Conservation (phyloP, 2,888 invertebrate species). For the Cyclophora albipunctata region DNA sequence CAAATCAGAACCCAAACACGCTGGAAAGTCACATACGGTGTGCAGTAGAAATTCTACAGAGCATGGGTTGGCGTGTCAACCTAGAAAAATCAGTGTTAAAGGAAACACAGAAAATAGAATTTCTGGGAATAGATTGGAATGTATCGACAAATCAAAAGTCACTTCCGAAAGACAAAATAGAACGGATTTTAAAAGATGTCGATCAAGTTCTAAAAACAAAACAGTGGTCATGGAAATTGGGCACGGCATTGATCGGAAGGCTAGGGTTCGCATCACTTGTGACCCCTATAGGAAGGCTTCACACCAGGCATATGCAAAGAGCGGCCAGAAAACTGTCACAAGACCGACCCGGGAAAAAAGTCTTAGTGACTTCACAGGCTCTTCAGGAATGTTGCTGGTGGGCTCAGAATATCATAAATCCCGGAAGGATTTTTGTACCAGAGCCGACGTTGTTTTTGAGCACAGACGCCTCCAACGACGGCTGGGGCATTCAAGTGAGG, state of each 20-base stretch:
- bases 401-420: constrained; percentile 1
- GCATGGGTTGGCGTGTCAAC: constrained; percentile 10
- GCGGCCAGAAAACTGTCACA: constrained; percentile 3
- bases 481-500: constrained; percentile 9
- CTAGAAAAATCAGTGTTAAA: constrained; percentile 3
- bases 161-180: constrained; percentile 8
- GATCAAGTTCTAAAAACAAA: background rate
- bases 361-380: background rate
- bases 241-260: constrained; percentile 11
- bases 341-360: background rate
- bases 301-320: constrained; percentile 9
- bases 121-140: constrained; percentile 18
- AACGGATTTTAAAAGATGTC: background rate
- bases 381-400: constrained; percentile 13
- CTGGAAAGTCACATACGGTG: constrained; percentile 4
- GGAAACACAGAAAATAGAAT: constrained; percentile 8
- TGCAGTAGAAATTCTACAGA: constrained; percentile 3
- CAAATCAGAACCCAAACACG: constrained; percentile 4
- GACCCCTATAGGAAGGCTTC: constrained; percentile 10
- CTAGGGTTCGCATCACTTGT: constrained; percentile 14
- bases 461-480: constrained; percentile 20
- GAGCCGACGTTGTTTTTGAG: constrained; percentile 11
- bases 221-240: constrained; percentile 10
- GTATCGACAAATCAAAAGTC: constrained; percentile 5
- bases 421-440: constrained; percentile 5